Percentiles rank a stretch among this genome's conserved stretches.
Conservation (phyloP, 2,888 invertebrate genomes). For the Lasiommata megera region DNA sequence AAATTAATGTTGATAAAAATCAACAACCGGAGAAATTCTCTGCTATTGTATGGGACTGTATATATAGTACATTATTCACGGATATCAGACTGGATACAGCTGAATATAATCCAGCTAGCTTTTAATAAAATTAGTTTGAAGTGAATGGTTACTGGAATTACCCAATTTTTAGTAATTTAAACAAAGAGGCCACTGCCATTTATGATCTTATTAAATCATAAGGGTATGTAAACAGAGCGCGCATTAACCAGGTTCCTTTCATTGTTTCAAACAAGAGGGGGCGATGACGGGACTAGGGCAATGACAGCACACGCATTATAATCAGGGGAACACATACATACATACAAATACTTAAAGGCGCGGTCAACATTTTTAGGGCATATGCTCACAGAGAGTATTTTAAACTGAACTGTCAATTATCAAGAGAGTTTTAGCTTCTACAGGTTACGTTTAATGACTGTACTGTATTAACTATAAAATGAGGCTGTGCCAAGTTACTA, state of each 20-base stretch:
- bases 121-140: too few relatives aligned
- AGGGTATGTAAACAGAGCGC: constrained; percentile 41
- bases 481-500: too few relatives aligned
- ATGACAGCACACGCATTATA: constrained; percentile 66
- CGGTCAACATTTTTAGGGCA: constrained; percentile 37
- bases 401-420: too few relatives aligned
- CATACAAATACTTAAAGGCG: constrained; percentile 43
- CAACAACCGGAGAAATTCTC: too few relatives aligned
- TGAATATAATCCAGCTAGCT: too few relatives aligned
- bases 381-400: constrained; percentile 14
- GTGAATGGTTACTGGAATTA: background rate
- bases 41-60: too few relatives aligned
- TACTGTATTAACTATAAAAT: too few relatives aligned
- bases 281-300: constrained; percentile 50
- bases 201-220: constrained; percentile 41
- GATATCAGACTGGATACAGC: too few relatives aligned
- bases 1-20: too few relatives aligned
- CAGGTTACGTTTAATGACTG: too few relatives aligned
- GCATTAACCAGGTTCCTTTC: constrained; percentile 58
- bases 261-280: constrained; percentile 62
- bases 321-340: constrained; percentile 50
- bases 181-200: constrained; percentile 37
- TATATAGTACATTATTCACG: too few relatives aligned
- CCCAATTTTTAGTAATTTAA: constrained; percentile 23
- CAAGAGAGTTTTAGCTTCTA: too few relatives aligned